phyloP scores from a whole-genome alignment of 2,113 vertebrate genomes.

The Chelonoidis abingdonii region DNA sequence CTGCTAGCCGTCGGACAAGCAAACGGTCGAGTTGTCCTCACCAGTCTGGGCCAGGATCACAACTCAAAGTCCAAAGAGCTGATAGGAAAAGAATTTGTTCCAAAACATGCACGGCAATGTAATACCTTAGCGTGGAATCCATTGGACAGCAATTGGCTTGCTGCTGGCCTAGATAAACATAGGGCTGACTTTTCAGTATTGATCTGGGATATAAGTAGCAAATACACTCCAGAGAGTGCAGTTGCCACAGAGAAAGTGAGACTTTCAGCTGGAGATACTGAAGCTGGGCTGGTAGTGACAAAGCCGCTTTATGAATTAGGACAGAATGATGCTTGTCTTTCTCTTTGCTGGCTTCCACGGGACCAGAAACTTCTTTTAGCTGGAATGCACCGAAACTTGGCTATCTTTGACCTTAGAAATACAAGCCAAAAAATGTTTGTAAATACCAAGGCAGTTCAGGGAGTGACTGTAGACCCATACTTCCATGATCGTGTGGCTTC shows the following conservation, averaged over 20 bases:
- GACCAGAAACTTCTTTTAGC: constrained; percentile 96
- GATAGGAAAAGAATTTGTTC: constrained; percentile 97
- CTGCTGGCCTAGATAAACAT: constrained; percentile 96
- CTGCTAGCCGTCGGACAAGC: constrained; percentile 96
- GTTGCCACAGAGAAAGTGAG: constrained; percentile 90
- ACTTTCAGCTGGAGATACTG: constrained; percentile 87
- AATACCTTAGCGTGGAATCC: constrained; percentile 98
- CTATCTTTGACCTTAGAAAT: constrained; percentile 97
- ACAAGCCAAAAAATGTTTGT: constrained; percentile 99
- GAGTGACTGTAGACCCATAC: constrained; percentile 95
- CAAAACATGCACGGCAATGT: constrained; percentile 97
- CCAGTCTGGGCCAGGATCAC: constrained; percentile 95
- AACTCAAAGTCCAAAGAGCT: constrained; percentile 95
- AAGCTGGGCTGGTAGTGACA: constrained; percentile 90
- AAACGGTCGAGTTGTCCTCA: constrained; percentile 96
- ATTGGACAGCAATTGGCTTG: constrained; percentile 93
- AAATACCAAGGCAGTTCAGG: constrained; percentile 98
- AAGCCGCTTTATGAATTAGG: constrained; percentile 96
- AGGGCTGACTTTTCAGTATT: constrained; percentile 96
- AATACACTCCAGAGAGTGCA: constrained; percentile 88
- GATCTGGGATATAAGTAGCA: constrained; percentile 98
- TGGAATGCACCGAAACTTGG: constrained; percentile 97
- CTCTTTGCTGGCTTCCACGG: constrained; percentile 97
- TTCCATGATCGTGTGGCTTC: constrained; percentile 96
- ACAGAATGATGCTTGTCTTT: constrained; percentile 97